Evolutionary conservation across 2,888 invertebrate genomes (phyloP).

Genomic region (Dicycla oo): DNA sequence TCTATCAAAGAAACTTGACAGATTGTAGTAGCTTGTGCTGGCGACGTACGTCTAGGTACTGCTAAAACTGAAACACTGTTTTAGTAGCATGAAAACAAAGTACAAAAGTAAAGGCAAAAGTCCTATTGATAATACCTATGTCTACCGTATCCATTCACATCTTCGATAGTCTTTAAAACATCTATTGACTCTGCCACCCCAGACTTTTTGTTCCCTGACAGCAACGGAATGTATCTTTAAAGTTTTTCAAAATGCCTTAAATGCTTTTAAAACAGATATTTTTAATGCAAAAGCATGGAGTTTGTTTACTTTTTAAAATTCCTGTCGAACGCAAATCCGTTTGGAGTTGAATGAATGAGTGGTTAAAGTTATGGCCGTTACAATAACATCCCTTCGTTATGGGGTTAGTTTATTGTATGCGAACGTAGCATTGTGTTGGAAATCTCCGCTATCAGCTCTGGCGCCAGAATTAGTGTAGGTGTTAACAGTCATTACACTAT

Average conservation of each 20-base stretch:
- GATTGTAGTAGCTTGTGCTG: no score
- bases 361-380: slow-evolving; percentile 60
- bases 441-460: slow-evolving; percentile 68
- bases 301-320: slow-evolving; percentile 73
- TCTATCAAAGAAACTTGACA: no score
- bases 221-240: slow-evolving; percentile 17
- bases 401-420: slow-evolving; percentile 77
- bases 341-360: slow-evolving; percentile 77
- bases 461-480: slow-evolving; percentile 70
- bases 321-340: slow-evolving; percentile 68
- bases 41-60: no score
- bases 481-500: slow-evolving; percentile 54
- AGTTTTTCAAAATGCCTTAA: slow-evolving; percentile 28
- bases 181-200: slow-evolving; percentile 34
- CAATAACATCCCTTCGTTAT: slow-evolving; percentile 74
- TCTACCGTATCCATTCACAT: background rate
- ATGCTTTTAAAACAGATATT: slow-evolving; percentile 50
- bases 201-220: slow-evolving; percentile 13
- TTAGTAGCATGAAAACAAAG: background rate
- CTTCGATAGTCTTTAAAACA: slow-evolving; percentile 7
- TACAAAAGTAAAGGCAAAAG: background rate
- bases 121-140: background rate
- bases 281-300: slow-evolving; percentile 60
- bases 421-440: slow-evolving; percentile 68
- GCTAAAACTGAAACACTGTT: background rate